Conservation (phyloP, 1,140 invertebrate species). For the Galendromus occidentalis region DNA sequence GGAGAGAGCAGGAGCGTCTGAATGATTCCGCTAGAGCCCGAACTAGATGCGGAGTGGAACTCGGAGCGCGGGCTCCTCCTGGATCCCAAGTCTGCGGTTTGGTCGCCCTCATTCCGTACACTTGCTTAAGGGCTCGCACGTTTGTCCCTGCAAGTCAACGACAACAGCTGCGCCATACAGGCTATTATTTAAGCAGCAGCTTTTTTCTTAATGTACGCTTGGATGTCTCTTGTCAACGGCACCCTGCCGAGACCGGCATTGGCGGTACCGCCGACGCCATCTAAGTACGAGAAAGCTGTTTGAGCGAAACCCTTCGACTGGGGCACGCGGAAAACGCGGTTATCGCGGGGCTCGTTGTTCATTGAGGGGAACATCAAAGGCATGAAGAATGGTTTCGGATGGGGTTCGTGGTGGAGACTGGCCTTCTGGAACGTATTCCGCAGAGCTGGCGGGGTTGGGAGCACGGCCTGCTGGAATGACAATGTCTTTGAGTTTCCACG, state of each 20-base stretch:
- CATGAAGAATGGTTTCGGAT: background rate
- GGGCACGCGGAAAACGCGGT: background rate
- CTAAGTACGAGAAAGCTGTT: background rate
- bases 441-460: background rate
- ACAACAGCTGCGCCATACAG: background rate
- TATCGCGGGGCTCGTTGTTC: background rate
- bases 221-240: background rate
- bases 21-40: no score
- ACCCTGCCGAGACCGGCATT: background rate
- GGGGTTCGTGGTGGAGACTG: background rate
- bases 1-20: no score
- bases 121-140: no score
- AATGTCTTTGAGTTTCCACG: background rate
- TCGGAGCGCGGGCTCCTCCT: no score
- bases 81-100: no score
- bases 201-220: conserved; percentile 2
- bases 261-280: background rate
- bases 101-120: no score
- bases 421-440: background rate
- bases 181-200: background rate
- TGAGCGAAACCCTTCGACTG: background rate
- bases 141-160: no score
- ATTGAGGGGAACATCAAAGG: background rate
- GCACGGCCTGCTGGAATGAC: background rate
- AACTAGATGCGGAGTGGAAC: no score